Evolutionary conservation across 2,888 invertebrate genomes (phyloP), one percentile per base, ranked within the genome.

Genomic region (Thalpophila matura): DNA sequence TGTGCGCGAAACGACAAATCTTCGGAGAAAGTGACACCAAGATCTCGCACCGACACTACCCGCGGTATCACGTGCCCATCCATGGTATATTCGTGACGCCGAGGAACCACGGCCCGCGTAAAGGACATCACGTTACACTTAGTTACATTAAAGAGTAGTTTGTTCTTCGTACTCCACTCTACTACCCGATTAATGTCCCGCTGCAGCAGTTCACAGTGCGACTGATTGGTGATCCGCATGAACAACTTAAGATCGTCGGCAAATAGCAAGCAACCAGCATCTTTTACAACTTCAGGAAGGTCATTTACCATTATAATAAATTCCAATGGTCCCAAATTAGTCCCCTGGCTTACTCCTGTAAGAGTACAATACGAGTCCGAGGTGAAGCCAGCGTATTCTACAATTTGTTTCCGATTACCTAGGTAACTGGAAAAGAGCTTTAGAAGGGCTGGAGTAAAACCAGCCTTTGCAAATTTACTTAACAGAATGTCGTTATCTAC

Each of bases 401-500:
- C 33, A 33, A 33, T n/a, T 16, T 33, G 33, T 33, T 16, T n/a
- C 33, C 33, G 10, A 12, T 33, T 16, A n/a, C 5, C 14, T 5
- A 33, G n/a, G 5, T 33, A 33, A 14, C 14, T 16, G n/a, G 33
- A n/a, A n/a, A 33, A 16, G n/a, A 33, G n/a, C n/a, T 26, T 7
- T 16, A 31, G 27, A 49, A 27, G 18, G 18, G 58, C 26, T 4
- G 42, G 60, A 4, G 60, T 64, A 31, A 27, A 66, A 0, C 70
- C 70, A 2, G 50, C 4, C 7, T 9, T 10, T 18, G 63, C 58
- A 1, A 65, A n/a, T 22, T 65, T 65, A 4, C 3, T 4, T 6
- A 65, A n/a, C 16, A 65, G 22, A 4, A 59, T 22, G 12, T 59
- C 64, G 26, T 68, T 63, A 10, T 62, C 55, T 3, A 69, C 64